phyloP scores from a whole-genome alignment of 1,140 invertebrate genomes.

The Ceratosolen solmsi region DNA sequence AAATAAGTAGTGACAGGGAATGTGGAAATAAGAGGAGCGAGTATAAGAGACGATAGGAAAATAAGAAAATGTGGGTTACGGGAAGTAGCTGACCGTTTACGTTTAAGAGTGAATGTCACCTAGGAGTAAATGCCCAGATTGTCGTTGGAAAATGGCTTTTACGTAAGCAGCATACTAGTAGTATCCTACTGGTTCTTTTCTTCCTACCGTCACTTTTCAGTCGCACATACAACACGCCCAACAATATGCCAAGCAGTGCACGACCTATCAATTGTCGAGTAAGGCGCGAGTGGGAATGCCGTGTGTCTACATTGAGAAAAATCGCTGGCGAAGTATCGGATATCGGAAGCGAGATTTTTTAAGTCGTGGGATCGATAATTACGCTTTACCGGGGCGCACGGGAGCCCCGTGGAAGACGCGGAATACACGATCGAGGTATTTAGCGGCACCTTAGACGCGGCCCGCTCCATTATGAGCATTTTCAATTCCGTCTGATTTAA shows the following conservation, averaged over 20 bases:
- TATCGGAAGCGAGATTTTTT: conserved; percentile 34
- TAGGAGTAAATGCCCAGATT: no score
- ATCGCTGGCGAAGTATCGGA: neutral
- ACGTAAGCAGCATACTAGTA: no score
- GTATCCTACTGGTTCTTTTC: no score
- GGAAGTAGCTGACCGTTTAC: no score
- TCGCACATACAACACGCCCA: no score
- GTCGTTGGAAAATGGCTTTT: no score
- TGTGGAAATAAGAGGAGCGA: no score
- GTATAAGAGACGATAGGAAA: no score
- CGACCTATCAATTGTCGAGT: neutral
- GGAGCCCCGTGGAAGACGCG: neutral
- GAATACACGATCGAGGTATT: neutral
- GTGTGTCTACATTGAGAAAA: neutral
- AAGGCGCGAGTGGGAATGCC: neutral
- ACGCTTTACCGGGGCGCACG: neutral
- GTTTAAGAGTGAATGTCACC: no score
- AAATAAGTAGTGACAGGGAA: no score
- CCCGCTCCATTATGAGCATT: neutral
- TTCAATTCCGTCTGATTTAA: conserved; percentile 41
- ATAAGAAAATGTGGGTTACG: no score
- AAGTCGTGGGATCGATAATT: conserved; percentile 28
- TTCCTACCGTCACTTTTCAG: no score
- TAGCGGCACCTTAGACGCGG: neutral
- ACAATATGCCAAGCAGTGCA: conserved; percentile 1